Evolutionary conservation across 1,140 invertebrate genomes (phyloP).

Genomic region (Philaenus spumarius): DNA sequence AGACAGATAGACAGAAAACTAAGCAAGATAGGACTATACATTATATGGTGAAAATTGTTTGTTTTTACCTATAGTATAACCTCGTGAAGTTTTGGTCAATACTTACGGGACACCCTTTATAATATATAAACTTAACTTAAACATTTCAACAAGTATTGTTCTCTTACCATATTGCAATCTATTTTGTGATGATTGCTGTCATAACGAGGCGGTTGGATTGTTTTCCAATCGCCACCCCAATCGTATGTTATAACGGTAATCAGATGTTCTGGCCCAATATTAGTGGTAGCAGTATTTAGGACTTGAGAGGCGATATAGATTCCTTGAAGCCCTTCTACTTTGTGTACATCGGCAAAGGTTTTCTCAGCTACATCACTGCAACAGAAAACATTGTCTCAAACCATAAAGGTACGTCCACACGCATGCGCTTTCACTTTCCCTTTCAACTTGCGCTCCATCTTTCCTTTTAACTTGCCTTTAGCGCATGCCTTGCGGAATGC

Average conservation of each 20-base stretch:
- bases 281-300: conserved; percentile 34
- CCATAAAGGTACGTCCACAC: too few species aligned
- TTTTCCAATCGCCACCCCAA: conserved; percentile 75
- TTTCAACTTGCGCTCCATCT: too few species aligned
- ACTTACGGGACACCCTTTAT: too few species aligned
- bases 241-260: conserved; percentile 81
- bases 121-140: neutral
- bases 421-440: too few species aligned
- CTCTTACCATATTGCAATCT: conserved; percentile 49
- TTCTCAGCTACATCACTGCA: conserved; percentile 69
- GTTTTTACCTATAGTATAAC: too few species aligned
- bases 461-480: too few species aligned
- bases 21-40: too few species aligned
- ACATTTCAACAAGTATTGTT: too few species aligned
- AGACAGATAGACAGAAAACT: too few species aligned
- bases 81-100: too few species aligned
- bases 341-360: conserved; percentile 83
- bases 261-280: conserved; percentile 63
- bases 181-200: conserved; percentile 59
- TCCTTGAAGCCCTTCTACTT: conserved; percentile 76
- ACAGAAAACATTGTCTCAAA: conserved; percentile 25
- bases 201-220: conserved; percentile 55
- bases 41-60: too few species aligned
- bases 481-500: too few species aligned
- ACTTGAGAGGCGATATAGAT: conserved; percentile 87